Evolutionary conservation across 92 coral and sea anemone species (phyloP).

Genomic region (Porites divaricata): DNA sequence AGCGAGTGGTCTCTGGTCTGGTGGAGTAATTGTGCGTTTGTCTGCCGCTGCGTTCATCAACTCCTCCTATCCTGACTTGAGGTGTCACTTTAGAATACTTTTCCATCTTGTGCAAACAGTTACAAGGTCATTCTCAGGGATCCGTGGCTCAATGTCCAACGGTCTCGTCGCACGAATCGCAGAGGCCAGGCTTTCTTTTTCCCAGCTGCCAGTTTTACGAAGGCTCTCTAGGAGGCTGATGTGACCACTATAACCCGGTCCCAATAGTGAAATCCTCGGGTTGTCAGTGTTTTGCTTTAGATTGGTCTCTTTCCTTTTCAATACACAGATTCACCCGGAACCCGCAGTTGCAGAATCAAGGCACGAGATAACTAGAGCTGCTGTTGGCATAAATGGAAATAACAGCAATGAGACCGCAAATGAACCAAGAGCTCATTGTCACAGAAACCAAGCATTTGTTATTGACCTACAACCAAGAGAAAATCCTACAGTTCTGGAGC

Average conservation of each 20-base stretch:
- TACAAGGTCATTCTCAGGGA: no score
- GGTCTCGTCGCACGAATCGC: no score
- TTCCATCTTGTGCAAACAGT: not conserved
- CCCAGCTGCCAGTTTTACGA: no score
- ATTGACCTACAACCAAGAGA: not conserved
- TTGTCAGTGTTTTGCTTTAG: no score
- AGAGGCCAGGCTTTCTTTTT: no score
- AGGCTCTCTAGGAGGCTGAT: no score
- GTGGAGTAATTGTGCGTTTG: not conserved
- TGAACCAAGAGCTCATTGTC: not conserved
- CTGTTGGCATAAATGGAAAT: not conserved
- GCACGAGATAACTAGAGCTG: not conserved
- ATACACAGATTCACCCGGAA: conserved; percentile 5
- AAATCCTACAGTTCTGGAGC: not conserved
- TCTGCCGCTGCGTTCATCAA: not conserved
- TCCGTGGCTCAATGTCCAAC: no score
- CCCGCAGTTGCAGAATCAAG: not conserved
- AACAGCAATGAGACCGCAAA: not conserved
- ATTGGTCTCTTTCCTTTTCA: not conserved
- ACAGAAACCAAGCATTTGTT: conserved; percentile 11
- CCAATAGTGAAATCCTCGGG: no score
- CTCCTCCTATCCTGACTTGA: not conserved
- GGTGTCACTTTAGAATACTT: not conserved
- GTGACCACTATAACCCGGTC: no score
- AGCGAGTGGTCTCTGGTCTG: no score